phyloP scores from a whole-genome alignment of 2,797 vertebrate species.

The Helarctos malayanus region DNA sequence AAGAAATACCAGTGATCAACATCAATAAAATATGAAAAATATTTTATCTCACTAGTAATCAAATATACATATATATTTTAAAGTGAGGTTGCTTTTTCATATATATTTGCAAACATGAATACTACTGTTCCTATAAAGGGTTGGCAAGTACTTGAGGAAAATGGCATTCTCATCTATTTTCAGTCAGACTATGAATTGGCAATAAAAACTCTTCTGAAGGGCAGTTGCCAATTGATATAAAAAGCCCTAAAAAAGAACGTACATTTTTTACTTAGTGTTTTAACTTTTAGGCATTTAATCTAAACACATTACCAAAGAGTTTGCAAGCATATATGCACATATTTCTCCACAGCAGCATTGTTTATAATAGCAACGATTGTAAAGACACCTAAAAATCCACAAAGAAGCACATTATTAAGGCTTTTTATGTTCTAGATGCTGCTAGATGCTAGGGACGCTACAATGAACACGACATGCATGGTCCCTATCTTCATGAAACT shows the following conservation, averaged over 20 bases:
- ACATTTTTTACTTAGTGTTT: not conserved
- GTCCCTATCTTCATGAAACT: not conserved
- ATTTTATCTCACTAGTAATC: not conserved
- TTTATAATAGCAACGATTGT: not conserved
- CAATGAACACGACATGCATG: not conserved
- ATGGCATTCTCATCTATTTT: not conserved
- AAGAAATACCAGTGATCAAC: not conserved
- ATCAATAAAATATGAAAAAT: not conserved
- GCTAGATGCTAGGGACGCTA: not conserved
- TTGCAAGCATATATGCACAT: not conserved
- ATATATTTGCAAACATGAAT: slow-evolving; percentile 20
- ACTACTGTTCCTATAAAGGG: not conserved
- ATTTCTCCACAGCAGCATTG: not conserved
- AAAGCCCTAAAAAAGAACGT: not conserved
- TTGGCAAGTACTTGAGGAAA: not conserved
- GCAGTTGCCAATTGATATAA: not conserved
- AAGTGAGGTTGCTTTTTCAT: not conserved
- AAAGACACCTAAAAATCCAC: not conserved
- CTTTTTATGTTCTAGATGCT: not conserved
- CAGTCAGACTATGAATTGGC: not conserved
- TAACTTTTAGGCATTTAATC: not conserved
- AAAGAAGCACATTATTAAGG: not conserved
- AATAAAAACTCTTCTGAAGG: slow-evolving; percentile 19
- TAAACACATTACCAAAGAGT: not conserved
- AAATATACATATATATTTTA: not conserved